Percentiles rank a stretch among this genome's conserved stretches.
Conservation (phyloP, 1,140 invertebrate species). For the Drosophila ercepeae region DNA sequence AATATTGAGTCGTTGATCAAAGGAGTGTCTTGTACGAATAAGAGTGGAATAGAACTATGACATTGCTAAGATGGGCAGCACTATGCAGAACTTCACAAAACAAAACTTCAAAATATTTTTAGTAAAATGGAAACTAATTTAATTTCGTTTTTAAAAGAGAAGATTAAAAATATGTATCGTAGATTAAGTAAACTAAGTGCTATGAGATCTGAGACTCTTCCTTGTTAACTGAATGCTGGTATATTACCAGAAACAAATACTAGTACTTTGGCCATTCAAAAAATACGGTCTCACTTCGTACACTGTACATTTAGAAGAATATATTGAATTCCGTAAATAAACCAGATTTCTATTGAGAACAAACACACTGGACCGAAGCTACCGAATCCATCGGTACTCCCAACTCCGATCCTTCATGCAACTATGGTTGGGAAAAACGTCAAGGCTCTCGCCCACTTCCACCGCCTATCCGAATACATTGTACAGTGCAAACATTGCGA, state of each 20-base stretch:
- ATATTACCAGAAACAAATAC: background rate
- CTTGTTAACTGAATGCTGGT: background rate
- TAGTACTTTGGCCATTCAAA: background rate
- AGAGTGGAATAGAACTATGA: too few relatives aligned
- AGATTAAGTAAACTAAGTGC: too few relatives aligned
- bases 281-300: background rate
- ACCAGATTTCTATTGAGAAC: constrained; percentile 4
- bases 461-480: constrained; percentile 67
- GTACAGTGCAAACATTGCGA: constrained; percentile 77
- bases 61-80: too few relatives aligned
- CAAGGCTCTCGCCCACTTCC: constrained; percentile 67
- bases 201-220: rapidly evolving
- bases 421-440: constrained; percentile 71
- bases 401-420: constrained; percentile 11
- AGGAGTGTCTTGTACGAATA: too few relatives aligned
- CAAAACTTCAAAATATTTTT: too few relatives aligned
- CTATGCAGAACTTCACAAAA: too few relatives aligned
- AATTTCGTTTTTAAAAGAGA: too few relatives aligned
- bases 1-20: too few relatives aligned
- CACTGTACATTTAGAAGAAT: constrained; percentile 17
- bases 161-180: too few relatives aligned
- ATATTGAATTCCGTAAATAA: constrained; percentile 12
- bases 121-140: too few relatives aligned
- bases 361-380: background rate
- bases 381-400: constrained; percentile 4